Base-by-base conservation (phyloP, 1,140 invertebrate genomes). In the Spodoptera frugiperda region DNA sequence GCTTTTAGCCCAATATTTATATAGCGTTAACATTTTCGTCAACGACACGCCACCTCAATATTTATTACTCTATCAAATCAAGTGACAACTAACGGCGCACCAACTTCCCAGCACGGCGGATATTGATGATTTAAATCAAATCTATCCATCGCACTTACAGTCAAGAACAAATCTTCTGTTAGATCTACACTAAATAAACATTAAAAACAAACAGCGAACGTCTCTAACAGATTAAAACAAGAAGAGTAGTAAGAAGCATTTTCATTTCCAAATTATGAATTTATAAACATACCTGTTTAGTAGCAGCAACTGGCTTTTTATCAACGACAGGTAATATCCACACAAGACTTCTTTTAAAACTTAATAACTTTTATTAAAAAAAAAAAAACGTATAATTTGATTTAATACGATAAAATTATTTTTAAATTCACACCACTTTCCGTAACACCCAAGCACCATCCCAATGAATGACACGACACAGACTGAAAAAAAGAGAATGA, bases 121-220 rank as follows among this genome's bases (percentile, higher is more conserved):
- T 83, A 83, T 76, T 71, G 75, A 70, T 67, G 77, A 82, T 85
- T 85, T 83, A 83, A 76, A 76, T 78, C 78, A 73, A 78, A 83
- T 83, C 63, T 77, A 75, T 75, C 48, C 48, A 68, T 53, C 25
- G 21, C 14, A 68, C 48, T 51, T 30, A 68, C 65, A 11, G 4
- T 33, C 53, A 59, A 54, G n/a, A 74, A 63, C 39, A 48, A 11
- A 51, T 25, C 49, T 25, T 59, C 59, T 51, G 49, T 59, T 51
- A 67, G 55, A 39, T 53, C 33, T 11, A 49, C 10, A 48, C 19
- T 72, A 57, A 72, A 10, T 53, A 15, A 44, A 21, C 46, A n/a
- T 12, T 44, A 54, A 25, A 71, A n/a, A n/a, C n/a, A 65, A 10
- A 44, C 61, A 51, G 21, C 2, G 25, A 51, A 68, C 12, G 30